Evolutionary conservation across 2,888 invertebrate genomes (phyloP), one percentile per base, ranked within the genome.

Genomic region (Agelastica alni): DNA sequence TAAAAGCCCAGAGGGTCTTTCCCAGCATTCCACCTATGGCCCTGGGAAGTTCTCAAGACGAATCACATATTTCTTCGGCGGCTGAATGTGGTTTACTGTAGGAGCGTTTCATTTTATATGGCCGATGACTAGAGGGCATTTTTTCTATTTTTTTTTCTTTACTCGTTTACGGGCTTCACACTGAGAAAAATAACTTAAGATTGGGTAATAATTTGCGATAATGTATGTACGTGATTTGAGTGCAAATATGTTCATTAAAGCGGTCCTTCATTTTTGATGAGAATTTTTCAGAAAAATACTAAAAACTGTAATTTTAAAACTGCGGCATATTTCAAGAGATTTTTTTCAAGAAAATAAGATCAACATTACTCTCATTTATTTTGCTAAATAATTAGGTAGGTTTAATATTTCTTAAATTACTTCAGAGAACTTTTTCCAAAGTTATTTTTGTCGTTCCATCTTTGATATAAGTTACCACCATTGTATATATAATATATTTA

Each of bases 1-100:
- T 64, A 65, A 62, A 49, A 49, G 61, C 64, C 68, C 69, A 63
- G 58, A 63, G 66, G 66, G 67, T 65, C 68, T 65, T 69, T 68
- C 70, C 68, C 68, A 66, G 67, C 70, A 68, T 68, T 70, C 70
- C 68, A 67, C 67, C 68, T 68, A 67, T 64, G 56, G 62, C 65
- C 65, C 60, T 60, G 61, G 67, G 67, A 65, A 65, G 64, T 64
- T 67, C 67, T 63, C 67, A 67, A 67, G 67, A 56, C 49, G 56
- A 49, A 49, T 49, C 49, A 49, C 49, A 49, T 39, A 49, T 31
- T 49, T 49, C 49, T 48, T 39, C 39, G 31, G 49, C 31, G 41
- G 49, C 41, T 41, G 28, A 41, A 22, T 49, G 34, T 37, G 46
- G 46, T 28, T 28, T 37, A 46, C 36, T 45, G 46, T 36, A 46